These are phyloP conservation scores for Mythimna impura DNA, from an alignment of 2,888 invertebrate species.

Conservation along the genomic window DNA sequence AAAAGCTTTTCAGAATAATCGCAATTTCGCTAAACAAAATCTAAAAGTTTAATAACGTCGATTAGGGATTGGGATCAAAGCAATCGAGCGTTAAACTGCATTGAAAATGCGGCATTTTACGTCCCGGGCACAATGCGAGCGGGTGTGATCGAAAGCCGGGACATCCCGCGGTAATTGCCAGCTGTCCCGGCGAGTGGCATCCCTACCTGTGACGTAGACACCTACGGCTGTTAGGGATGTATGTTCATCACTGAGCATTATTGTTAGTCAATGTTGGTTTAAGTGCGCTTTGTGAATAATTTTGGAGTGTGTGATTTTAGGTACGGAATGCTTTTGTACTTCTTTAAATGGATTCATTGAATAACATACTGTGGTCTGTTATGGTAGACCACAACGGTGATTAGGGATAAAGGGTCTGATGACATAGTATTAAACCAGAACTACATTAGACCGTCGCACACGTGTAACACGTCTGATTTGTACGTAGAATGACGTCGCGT, in stretches of 20 bases:
- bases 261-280: constrained; percentile 36
- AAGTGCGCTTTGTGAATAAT: constrained; percentile 39
- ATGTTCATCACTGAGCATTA: constrained; percentile 26
- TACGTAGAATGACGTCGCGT: too few relatives aligned
- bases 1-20: constrained; percentile 35
- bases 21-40: constrained; percentile 48
- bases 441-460: too few relatives aligned
- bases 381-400: too few relatives aligned
- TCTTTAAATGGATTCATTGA: background rate
- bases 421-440: background rate
- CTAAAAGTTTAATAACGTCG: constrained; percentile 59
- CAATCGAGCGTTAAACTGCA: constrained; percentile 60
- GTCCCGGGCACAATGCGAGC: constrained; percentile 47
- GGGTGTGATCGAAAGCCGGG: constrained; percentile 47
- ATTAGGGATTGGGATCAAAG: constrained; percentile 57
- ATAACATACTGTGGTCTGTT: background rate
- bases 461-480: too few relatives aligned
- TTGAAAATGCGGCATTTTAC: constrained; percentile 56
- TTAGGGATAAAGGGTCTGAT: background rate
- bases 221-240: constrained; percentile 35
- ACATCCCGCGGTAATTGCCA: constrained; percentile 56
- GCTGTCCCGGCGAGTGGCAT: constrained; percentile 51
- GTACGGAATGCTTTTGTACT: constrained; percentile 6
- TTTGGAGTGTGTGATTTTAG: constrained; percentile 4
- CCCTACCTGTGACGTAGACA: constrained; percentile 47